These are phyloP conservation scores for Leptocoma aspasia DNA, from an alignment of 2,113 vertebrate genomes.

Conservation along the genomic window DNA sequence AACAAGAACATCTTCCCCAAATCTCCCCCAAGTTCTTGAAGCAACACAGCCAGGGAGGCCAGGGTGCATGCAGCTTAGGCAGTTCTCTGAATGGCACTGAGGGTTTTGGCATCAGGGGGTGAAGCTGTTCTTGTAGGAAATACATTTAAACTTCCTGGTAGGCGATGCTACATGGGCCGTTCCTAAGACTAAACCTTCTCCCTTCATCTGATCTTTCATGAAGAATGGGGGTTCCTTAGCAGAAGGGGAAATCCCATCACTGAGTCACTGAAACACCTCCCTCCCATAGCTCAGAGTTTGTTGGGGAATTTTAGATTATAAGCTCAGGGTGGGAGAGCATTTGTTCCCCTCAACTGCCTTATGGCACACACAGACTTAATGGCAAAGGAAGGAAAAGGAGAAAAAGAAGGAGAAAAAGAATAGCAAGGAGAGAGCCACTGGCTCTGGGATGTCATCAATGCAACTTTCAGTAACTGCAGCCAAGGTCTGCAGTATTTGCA, in stretches of 20 bases:
- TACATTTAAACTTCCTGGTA: neutral
- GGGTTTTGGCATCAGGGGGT: neutral
- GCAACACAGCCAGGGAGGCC: neutral
- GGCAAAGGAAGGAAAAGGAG: neutral
- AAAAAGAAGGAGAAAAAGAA: neutral
- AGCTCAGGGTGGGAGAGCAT: neutral
- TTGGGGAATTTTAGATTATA: neutral
- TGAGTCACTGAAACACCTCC: neutral
- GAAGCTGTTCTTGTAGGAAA: neutral
- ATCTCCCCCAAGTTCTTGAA: neutral
- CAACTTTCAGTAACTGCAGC: neutral
- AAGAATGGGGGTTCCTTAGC: neutral
- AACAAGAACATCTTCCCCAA: neutral
- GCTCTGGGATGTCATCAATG: neutral
- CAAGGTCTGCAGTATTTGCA: neutral
- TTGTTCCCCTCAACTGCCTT: neutral
- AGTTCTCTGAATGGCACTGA: neutral
- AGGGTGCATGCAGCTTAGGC: neutral
- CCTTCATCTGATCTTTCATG: neutral
- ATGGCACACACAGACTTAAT: neutral
- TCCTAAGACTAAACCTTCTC: neutral
- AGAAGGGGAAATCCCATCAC: neutral
- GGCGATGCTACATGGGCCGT: neutral
- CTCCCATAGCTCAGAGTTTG: neutral
- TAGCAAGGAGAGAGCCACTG: neutral